Evolutionary conservation across 2,888 invertebrate genomes (phyloP).

Genomic region (Electrophaes corylata): DNA sequence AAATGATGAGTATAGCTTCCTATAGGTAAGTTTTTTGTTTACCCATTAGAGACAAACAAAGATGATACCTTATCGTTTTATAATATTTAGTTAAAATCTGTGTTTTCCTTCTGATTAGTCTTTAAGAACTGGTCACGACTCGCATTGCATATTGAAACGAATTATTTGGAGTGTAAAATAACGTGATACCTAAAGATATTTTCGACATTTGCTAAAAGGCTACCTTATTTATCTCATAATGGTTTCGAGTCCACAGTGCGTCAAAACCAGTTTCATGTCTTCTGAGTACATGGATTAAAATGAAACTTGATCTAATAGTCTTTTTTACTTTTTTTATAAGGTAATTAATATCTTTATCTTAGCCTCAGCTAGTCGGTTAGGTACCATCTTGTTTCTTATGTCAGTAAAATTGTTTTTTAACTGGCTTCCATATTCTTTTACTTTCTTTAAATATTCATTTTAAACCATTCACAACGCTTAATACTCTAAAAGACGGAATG

Average conservation of each 20-base stretch:
- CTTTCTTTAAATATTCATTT: not conserved
- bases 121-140: not conserved
- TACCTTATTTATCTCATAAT: conserved; percentile 1
- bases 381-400: not conserved
- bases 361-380: not conserved
- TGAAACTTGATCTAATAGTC: conserved; percentile 1
- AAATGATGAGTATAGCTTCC: too few relatives aligned
- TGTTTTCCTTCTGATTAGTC: not conserved
- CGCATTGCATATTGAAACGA: not conserved
- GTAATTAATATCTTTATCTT: conserved; percentile 1
- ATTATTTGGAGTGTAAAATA: not conserved
- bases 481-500: not conserved
- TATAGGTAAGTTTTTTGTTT: too few relatives aligned
- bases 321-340: not conserved
- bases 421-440: not conserved
- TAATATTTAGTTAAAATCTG: too few relatives aligned
- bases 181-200: not conserved
- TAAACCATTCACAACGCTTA: not conserved
- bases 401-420: not conserved
- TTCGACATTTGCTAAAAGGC: not conserved
- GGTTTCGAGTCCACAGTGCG: not conserved
- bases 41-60: too few relatives aligned
- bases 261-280: not conserved
- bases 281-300: not conserved
- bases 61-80: too few relatives aligned